phyloP scores from a whole-genome alignment of 2,888 invertebrate genomes.

The Tetropium fuscum region DNA sequence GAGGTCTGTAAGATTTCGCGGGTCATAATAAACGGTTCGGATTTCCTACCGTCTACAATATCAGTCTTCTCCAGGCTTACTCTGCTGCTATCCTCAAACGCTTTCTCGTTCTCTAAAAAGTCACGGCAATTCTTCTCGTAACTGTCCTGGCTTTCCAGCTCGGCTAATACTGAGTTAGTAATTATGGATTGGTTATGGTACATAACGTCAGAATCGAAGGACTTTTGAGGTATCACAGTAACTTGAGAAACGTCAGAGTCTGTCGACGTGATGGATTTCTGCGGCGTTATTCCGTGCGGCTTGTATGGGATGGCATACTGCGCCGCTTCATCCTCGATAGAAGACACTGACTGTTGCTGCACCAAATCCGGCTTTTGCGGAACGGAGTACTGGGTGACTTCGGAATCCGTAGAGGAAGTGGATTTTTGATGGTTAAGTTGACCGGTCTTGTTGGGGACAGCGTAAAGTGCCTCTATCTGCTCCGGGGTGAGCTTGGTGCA shows the following conservation, averaged over 20 bases:
- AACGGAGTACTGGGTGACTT: conserved; percentile 17
- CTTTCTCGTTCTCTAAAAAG: conserved; percentile 70
- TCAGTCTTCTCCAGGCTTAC: conserved; percentile 33
- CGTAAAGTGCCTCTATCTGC: conserved; percentile 61
- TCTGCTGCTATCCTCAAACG: conserved; percentile 45
- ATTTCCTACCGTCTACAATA: conserved; percentile 39
- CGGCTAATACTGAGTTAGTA: conserved; percentile 60
- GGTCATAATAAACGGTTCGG: conserved; percentile 57
- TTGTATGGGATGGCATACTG: conserved; percentile 47
- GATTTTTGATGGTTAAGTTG: conserved; percentile 16
- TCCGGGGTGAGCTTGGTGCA: conserved; percentile 50
- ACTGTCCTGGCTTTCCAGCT: conserved; percentile 61
- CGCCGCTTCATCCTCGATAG: conserved; percentile 41
- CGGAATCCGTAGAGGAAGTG: conserved; percentile 17
- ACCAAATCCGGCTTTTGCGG: conserved; percentile 20
- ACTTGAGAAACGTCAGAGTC: conserved; percentile 61
- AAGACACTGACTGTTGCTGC: conserved; percentile 33
- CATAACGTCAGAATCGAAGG: conserved; percentile 62
- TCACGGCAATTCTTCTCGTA: conserved; percentile 61
- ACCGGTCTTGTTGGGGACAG: conserved; percentile 35
- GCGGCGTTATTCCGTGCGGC: conserved; percentile 54
- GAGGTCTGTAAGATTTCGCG: conserved; percentile 55
- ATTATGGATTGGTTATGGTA: conserved; percentile 57
- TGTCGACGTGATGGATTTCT: conserved; percentile 60
- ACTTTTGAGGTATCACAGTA: conserved; percentile 59